Evolutionary conservation across 2,113 vertebrate species (phyloP), one percentile per base, ranked within the genome.

Genomic region (Vidua chalybeata): DNA sequence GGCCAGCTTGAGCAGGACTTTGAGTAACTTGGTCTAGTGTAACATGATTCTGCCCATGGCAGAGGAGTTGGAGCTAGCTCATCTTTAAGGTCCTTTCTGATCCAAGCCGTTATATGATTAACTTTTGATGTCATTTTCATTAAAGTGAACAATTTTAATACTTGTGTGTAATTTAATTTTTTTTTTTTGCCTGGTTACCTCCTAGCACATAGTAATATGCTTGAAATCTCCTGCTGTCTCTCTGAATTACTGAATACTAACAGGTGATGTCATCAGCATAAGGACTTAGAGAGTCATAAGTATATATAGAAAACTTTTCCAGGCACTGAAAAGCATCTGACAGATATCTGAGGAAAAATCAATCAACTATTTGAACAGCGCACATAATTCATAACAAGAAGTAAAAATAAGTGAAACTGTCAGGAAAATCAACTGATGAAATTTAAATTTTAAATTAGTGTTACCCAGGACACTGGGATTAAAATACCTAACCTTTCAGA

Each of bases 391-490:
- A 61, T 75, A 89, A 41, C 28, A 59, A 84, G 48, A 84, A 63
- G 56, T 68, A 63, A 91, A 93, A 92, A 62, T 78, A 84, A 93
- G 39, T 75, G 69, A 82, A 89, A 75, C 73, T 93, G 31, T 62
- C 78, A 89, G 62, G 58, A 93, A 95, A 93, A 91, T 84, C 71
- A 73, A 73, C n/a, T 62, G 71, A 89, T 87, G 48, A 95, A 68
- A 94, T 93, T 85, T 93, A 62, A 87, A 94, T 83, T 94, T 87
- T 73, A 94, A 87, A 80, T 87, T 67, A 89, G 22, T 46, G 46
- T 94, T 91, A 62, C 13, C n/a, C 59, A 76, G 75, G 78, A 62
- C 78, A 43, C 18, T 16, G 31, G 21, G 20, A 82, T 93, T 75
- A 52, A 82, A 96, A 58, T 15, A 56, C 41, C n/a, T 51, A 66